phyloP scores from a whole-genome alignment of 2,888 invertebrate genomes.

The Lepidonotus clava region DNA sequence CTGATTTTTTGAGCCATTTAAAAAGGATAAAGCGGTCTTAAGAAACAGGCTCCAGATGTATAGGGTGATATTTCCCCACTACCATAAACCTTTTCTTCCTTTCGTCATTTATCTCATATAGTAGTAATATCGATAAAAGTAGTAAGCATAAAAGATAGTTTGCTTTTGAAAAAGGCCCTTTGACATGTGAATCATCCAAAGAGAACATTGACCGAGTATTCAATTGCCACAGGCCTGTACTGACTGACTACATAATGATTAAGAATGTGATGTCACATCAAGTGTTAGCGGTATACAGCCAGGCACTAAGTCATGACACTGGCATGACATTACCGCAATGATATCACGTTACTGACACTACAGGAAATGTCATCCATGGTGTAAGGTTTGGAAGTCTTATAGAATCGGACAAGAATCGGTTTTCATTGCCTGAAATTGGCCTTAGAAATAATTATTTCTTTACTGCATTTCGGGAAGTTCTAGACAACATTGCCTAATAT shows the following conservation, averaged over 20 bases:
- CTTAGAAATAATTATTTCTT: too few species aligned
- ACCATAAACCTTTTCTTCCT: too few species aligned
- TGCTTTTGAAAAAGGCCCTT: background rate
- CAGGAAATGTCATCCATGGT: too few species aligned
- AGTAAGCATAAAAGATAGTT: background rate
- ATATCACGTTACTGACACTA: background rate
- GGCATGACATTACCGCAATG: background rate
- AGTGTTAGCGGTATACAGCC: constrained; percentile 33
- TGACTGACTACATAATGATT: background rate
- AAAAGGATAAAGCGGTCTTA: too few species aligned
- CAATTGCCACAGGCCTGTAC: background rate
- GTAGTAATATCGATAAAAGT: background rate
- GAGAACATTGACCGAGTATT: constrained; percentile 13
- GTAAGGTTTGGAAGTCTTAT: too few species aligned
- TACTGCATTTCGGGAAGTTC: too few species aligned
- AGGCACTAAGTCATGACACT: background rate
- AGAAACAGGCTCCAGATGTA: too few species aligned
- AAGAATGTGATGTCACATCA: constrained; percentile 34
- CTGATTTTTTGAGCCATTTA: too few species aligned
- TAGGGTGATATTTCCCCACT: too few species aligned
- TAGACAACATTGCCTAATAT: too few species aligned
- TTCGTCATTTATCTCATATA: background rate
- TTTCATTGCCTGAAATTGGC: too few species aligned
- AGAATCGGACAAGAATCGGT: too few species aligned
- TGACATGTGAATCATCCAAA: background rate